A percentile compares a stretch with the other conserved stretches of the same genome.
Conservation (phyloP, 2,888 invertebrate genomes). For the Autographa pulchrina region DNA sequence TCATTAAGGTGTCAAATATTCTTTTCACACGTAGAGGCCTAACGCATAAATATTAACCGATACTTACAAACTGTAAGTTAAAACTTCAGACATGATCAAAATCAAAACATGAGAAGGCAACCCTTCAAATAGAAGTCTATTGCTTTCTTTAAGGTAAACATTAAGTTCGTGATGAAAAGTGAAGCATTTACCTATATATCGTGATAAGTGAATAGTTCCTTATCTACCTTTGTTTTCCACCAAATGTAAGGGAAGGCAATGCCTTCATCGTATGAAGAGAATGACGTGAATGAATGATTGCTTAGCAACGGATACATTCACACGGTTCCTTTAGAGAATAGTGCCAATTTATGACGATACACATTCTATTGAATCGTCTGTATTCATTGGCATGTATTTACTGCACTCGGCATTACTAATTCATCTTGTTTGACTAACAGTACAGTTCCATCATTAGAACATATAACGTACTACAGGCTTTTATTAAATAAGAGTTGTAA, state of each 20-base stretch:
- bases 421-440: background rate
- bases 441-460: background rate
- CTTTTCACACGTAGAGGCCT: too few species aligned
- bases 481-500: background rate
- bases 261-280: background rate
- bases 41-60: too few species aligned
- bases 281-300: slow-evolving; percentile 12
- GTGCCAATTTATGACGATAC: slow-evolving; percentile 33
- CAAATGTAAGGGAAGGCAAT: background rate
- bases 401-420: background rate
- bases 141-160: too few species aligned
- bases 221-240: background rate
- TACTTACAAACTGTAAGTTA: too few species aligned
- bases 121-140: too few species aligned
- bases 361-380: slow-evolving; percentile 8
- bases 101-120: too few species aligned
- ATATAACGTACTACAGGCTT: background rate
- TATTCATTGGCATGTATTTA: slow-evolving; percentile 9
- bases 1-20: too few species aligned
- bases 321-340: slow-evolving; percentile 17
- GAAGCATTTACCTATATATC: too few species aligned
- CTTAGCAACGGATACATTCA: slow-evolving; percentile 24
- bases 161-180: too few species aligned
- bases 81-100: too few species aligned
- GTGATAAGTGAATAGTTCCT: too few species aligned